Evolutionary conservation across 1,140 invertebrate species (phyloP), one percentile per base, ranked within the genome.

Genomic region (Drosophila nasuta): DNA sequence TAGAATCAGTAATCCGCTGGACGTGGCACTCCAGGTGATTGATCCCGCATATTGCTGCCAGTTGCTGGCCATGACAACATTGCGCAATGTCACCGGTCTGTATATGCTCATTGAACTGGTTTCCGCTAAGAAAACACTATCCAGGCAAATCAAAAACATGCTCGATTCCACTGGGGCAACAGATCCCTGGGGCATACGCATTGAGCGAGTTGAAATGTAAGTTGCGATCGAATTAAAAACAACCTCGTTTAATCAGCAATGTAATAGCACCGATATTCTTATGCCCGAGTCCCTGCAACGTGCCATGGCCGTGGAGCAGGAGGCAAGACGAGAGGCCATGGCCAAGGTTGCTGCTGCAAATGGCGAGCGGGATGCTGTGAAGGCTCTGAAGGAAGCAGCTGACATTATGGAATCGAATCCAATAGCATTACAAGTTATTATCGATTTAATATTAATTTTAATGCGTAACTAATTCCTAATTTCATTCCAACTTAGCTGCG

Each of bases 191-290:
- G 98, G 98, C 5, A 97, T 99, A 13, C 98, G 98, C 93, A 97
- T 99, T 0, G 97, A 99, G 93, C 94, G 98, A 79, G 97, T 99
- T 20, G 98, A 98, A 95, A 97, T 99, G 97, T 98, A 93, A 96
- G 95, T 93, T 75, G 1, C 3, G 13, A 25, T 1, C 10, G 2
- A 10, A 25, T 25, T 25, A 4, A 25, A 25, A 3, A 3, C 20
- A 25, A 25, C 20, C 20, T 25, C 20, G 54, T 2, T 13, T 28
- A 7, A 28, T 43, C 0, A 1, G 13, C 8, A 17, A 5, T 38
- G 8, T 3, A 35, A 2, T 0, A 98, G 97, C 58, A 98, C 98
- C 93, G 97, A 98, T 91, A 97, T 98, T 1, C 94, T 96, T 52
- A 93, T 98, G 43, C 97, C 97, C 1, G 94, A 96, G 1, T 95